Conservation (phyloP, 2,888 invertebrate species). For the Psylliodes chrysocephalus region DNA sequence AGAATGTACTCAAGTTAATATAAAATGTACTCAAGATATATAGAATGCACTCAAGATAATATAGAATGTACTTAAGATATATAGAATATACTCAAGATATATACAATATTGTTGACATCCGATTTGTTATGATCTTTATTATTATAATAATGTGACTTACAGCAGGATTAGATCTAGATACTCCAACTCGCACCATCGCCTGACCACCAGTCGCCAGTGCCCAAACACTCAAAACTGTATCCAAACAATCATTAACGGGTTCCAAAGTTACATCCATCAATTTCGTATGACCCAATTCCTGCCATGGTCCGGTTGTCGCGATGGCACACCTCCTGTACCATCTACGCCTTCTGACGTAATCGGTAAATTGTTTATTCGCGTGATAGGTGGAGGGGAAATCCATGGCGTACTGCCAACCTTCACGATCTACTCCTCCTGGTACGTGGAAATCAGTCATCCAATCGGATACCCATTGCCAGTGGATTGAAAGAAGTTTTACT, state of each 20-base stretch:
- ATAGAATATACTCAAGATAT: too few relatives aligned
- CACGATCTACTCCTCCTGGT: conserved; percentile 88
- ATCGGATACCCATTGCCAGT: conserved; percentile 93
- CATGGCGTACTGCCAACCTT: conserved; percentile 96
- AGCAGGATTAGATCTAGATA: conserved; percentile 76
- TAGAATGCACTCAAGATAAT: too few relatives aligned
- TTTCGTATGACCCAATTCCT: conserved; percentile 86
- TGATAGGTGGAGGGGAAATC: conserved; percentile 92
- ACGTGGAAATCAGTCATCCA: conserved; percentile 94
- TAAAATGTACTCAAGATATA: too few relatives aligned
- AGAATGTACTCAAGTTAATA: too few relatives aligned
- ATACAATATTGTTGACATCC: too few relatives aligned
- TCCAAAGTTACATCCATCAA: conserved; percentile 78
- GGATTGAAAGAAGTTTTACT: conserved; percentile 84
- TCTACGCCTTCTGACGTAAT: conserved; percentile 77
- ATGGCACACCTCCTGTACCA: conserved; percentile 74
- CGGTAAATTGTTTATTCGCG: conserved; percentile 85
- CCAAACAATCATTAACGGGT: conserved; percentile 64
- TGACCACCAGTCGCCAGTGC: conserved; percentile 89
- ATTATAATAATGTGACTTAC: too few relatives aligned
- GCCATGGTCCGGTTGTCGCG: conserved; percentile 88
- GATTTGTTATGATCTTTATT: too few relatives aligned
- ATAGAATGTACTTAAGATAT: too few relatives aligned
- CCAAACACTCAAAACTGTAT: conserved; percentile 75
- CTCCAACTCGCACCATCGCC: conserved; percentile 83